Conservation (phyloP, 2,113 vertebrate genomes). For the Aviceda subcristata region DNA sequence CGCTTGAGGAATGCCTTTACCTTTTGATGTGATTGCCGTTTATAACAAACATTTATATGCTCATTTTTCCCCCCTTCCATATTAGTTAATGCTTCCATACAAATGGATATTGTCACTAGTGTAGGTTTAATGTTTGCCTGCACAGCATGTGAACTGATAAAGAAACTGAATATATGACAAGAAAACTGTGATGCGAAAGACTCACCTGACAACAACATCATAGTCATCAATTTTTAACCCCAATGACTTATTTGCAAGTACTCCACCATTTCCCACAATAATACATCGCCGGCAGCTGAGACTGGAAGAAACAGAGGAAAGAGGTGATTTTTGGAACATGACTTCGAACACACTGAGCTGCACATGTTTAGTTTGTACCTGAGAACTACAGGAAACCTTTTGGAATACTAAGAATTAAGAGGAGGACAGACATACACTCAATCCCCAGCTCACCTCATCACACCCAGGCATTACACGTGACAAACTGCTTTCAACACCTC, state of each 20-base stretch:
- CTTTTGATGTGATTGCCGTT: background rate
- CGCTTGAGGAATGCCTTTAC: background rate
- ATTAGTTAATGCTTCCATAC: background rate
- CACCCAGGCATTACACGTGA: background rate
- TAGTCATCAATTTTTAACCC: constrained; percentile 92
- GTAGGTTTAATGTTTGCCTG: background rate
- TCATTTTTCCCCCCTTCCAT: background rate
- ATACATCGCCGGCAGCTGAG: constrained; percentile 91
- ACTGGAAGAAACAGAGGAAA: constrained; percentile 70
- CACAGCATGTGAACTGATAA: background rate
- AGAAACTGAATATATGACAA: background rate
- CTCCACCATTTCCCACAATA: constrained; percentile 94
- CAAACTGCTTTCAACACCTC: constrained; percentile 48
- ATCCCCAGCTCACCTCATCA: background rate
- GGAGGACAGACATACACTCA: background rate
- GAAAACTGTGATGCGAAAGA: background rate
- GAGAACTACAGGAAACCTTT: background rate
- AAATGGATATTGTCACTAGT: background rate
- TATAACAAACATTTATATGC: background rate
- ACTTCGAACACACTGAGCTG: background rate
- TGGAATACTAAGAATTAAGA: background rate
- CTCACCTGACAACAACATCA: constrained; percentile 94
- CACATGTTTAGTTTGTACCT: background rate
- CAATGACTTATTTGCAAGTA: constrained; percentile 95
- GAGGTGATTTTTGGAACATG: background rate